Evolutionary conservation across 1,140 invertebrate genomes (phyloP).

Genomic region (Thaumetopoea pityocampa): DNA sequence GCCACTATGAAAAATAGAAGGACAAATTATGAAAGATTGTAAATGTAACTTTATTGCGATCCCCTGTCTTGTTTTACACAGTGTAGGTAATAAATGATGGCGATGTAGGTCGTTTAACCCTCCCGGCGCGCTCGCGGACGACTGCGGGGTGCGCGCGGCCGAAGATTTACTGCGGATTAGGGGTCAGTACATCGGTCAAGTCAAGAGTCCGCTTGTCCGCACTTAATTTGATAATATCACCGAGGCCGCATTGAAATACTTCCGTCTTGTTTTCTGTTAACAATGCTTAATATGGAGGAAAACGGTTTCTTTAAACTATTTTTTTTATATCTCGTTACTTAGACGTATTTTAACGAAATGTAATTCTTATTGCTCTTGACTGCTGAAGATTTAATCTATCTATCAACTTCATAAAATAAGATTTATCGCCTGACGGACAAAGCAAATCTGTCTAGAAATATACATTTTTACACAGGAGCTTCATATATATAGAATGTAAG

Average conservation of each 20-base stretch:
- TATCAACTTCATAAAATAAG: no score
- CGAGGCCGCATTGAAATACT: slow-evolving; percentile 46
- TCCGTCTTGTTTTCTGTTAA: no score
- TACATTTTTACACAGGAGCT: no score
- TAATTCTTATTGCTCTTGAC: background rate
- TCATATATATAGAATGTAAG: no score
- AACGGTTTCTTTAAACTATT: background rate
- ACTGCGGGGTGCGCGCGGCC: slow-evolving; percentile 32
- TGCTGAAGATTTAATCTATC: no score
- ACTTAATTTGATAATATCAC: slow-evolving; percentile 64
- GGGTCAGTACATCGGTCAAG: slow-evolving; percentile 70
- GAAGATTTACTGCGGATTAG: slow-evolving; percentile 73
- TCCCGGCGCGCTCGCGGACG: slow-evolving; percentile 26
- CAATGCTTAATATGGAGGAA: background rate
- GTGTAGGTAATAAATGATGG: slow-evolving; percentile 67
- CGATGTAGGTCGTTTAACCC: slow-evolving; percentile 61
- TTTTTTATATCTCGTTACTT: slow-evolving; percentile 3
- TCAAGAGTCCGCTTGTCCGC: slow-evolving; percentile 60
- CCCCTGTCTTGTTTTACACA: slow-evolving; percentile 52
- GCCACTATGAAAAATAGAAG: slow-evolving; percentile 4
- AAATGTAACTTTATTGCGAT: slow-evolving; percentile 18
- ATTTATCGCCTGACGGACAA: no score
- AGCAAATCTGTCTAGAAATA: no score
- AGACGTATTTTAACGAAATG: background rate
- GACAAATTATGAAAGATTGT: slow-evolving; percentile 15